phyloP scores from a whole-genome alignment of 1,140 invertebrate genomes.

The Drosophila sucinea region DNA sequence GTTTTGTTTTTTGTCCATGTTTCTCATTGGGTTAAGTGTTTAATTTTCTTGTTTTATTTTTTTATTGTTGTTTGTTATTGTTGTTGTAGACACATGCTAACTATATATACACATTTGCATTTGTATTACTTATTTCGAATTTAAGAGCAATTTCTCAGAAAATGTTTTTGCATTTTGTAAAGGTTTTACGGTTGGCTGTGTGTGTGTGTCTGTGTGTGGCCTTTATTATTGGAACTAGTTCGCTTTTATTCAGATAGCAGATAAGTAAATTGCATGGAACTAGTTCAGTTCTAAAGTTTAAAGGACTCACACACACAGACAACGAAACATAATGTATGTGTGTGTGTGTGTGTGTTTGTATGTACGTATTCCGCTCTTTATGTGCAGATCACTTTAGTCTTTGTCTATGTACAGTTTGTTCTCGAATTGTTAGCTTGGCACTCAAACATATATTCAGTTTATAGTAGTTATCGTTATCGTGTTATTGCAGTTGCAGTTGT shows the following conservation, averaged over 20 bases:
- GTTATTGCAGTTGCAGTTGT: constrained; percentile 45
- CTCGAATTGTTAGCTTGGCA: constrained; percentile 81
- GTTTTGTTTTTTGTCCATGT: constrained; percentile 22
- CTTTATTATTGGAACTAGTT: constrained; percentile 2
- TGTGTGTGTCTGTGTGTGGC: not conserved
- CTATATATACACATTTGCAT: constrained; percentile 14
- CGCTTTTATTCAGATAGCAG: not conserved
- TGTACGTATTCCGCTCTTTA: not conserved
- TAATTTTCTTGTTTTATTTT: constrained; percentile 18
- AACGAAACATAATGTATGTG: too few relatives aligned
- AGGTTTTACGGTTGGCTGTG: not conserved
- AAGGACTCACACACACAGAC: too few relatives aligned
- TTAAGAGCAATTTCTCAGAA: constrained; percentile 20
- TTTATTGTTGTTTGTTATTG: not conserved
- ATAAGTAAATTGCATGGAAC: not conserved
- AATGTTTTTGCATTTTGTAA: not conserved
- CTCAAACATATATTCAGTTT: constrained; percentile 73
- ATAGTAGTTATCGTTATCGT: constrained; percentile 37
- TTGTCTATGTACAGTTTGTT: constrained; percentile 63
- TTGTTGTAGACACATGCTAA: constrained; percentile 32
- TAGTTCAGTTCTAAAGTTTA: constrained; percentile 3
- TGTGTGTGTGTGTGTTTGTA: not conserved
- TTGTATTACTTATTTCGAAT: constrained; percentile 28
- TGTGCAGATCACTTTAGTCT: constrained; percentile 7
- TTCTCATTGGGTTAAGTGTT: constrained; percentile 15